A percentile compares a stretch with the other conserved stretches of the same genome.
Conservation (phyloP, 2,113 vertebrate species). For the Peromyscus polionotus region DNA sequence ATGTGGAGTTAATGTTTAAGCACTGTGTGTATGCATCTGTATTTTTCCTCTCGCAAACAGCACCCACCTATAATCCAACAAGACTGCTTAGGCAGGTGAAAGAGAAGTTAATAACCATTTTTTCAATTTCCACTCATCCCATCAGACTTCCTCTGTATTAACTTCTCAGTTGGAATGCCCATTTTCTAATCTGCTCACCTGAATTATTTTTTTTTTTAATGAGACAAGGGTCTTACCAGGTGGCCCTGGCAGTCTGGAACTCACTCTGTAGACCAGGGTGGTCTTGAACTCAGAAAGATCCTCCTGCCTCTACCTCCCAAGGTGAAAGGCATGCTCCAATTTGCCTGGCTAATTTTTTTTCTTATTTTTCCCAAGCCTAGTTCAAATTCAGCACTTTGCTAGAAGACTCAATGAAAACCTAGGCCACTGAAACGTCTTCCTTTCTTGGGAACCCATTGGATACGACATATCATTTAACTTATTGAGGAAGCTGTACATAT, state of each 20-base stretch:
- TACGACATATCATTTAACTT: not conserved
- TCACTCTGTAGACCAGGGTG: not conserved
- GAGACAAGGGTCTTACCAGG: not conserved
- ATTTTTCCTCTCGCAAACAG: not conserved
- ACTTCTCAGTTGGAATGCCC: not conserved
- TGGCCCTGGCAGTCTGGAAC: not conserved
- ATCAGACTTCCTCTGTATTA: not conserved
- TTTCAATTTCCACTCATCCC: not conserved
- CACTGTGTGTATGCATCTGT: not conserved
- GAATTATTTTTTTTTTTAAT: not conserved
- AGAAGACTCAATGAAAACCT: not conserved
- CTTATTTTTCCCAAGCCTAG: conserved; percentile 1
- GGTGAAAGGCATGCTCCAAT: not conserved
- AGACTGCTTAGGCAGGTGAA: not conserved
- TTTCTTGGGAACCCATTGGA: not conserved
- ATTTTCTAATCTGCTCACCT: not conserved
- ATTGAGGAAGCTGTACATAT: not conserved
- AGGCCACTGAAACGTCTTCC: too few relatives aligned
- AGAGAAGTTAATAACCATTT: not conserved
- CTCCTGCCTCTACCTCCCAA: not conserved
- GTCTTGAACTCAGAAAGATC: not conserved
- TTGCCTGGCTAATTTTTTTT: not conserved
- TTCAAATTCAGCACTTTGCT: not conserved
- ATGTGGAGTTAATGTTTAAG: not conserved
- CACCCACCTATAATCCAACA: not conserved